Evolutionary conservation across 2,797 vertebrate genomes (phyloP), one percentile per base, ranked within the genome.

Genomic region (Aphelocoma californica): DNA sequence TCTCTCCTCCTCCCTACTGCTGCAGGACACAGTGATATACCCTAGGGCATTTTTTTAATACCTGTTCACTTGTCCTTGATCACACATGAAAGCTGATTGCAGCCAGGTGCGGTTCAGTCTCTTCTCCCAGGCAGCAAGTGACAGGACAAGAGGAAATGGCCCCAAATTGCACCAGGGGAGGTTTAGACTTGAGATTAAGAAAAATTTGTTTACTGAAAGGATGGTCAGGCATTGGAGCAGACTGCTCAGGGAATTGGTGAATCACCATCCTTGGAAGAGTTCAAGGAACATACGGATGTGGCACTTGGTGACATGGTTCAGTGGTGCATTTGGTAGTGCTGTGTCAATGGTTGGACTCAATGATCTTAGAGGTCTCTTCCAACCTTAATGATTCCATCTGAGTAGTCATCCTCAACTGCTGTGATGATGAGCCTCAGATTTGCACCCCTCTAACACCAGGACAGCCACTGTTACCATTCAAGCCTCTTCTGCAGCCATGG

Each of bases 41-140:
- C 14, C 40, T 40, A 40, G 40, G 40, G 40, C 40, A 40, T 40
- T 40, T 40, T 40, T 40, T 40, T 40, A 14, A 40, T 14, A 40
- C 40, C 40, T 40, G 5, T 40, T 60, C 64, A 34, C 24, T 58
- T 25, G 25, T 36, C 36, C 42, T 60, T 7, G 13, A 34, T 38
- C 50, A 29, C 44, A 53, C 1, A 1, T 2, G 2, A n/a, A 69
- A n/a, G 50, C 1, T 50, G 36, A 31, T 12, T 32, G 34, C 51
- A 64, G 15, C 65, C 40, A 47, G 44, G 20, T 40, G 20, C 0
- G 0, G 16, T 17, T 50, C 9, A 10, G 20, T 51, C 44, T 71
- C 51, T 47, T 71, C 51, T 83, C 21, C 47, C 38, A 45, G 20
- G 38, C 1, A 28, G 19, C 15, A 32, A 32, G 45, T 26, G 21